phyloP scores from a whole-genome alignment of 2,797 vertebrate genomes.

The Platalea minor region DNA sequence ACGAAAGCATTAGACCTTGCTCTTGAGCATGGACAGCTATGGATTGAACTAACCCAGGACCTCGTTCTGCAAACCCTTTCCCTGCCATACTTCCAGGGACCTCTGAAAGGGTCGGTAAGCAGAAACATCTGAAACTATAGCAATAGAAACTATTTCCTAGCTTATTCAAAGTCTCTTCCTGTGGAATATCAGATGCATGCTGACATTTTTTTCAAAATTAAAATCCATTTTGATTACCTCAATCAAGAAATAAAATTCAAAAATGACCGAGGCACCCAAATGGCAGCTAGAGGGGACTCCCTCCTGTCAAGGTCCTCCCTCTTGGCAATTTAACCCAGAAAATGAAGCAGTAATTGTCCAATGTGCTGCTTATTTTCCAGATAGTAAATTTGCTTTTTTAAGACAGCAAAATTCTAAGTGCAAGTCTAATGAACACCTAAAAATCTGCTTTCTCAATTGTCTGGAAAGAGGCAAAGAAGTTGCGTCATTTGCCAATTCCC shows the following conservation, averaged over 20 bases:
- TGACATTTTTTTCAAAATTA: not conserved
- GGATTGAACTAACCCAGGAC: not conserved
- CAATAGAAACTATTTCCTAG: not conserved
- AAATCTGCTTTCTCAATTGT: not conserved
- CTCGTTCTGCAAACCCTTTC: not conserved
- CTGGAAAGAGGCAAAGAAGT: not conserved
- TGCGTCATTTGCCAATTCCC: not conserved
- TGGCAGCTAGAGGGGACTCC: not conserved
- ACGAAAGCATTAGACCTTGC: not conserved
- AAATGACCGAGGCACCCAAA: accelerated
- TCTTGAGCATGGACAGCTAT: not conserved
- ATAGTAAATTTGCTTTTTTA: not conserved
- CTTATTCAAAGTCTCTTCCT: not conserved
- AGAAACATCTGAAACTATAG: not conserved
- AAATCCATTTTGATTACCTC: not conserved
- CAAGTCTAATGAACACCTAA: not conserved
- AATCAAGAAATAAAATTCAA: not conserved
- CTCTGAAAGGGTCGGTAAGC: not conserved
- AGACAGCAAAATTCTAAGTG: not conserved
- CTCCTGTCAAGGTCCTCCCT: not conserved
- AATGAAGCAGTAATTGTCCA: not conserved
- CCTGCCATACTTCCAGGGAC: not conserved
- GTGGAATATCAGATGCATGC: not conserved
- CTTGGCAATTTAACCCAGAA: not conserved
- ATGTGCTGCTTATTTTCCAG: not conserved